Conservation (phyloP, 2,113 vertebrate species). For the Chrysochloris asiatica region DNA sequence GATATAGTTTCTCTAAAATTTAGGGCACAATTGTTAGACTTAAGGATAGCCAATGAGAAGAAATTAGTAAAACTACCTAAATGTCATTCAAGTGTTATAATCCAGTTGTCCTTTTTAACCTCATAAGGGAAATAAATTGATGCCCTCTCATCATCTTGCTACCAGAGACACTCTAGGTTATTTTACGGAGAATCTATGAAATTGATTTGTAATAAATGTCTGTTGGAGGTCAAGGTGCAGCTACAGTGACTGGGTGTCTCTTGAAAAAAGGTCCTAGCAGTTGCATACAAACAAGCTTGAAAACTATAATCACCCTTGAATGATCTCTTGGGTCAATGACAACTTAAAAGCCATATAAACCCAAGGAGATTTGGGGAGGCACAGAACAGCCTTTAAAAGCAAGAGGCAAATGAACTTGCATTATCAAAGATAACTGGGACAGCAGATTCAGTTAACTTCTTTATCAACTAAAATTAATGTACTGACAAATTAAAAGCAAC, state of each 20-base stretch:
- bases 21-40: not conserved
- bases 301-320: slow-evolving; percentile 76
- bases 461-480: slow-evolving; percentile 81
- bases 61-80: slow-evolving; percentile 15
- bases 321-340: slow-evolving; percentile 74
- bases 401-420: slow-evolving; percentile 69
- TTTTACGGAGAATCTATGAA: slow-evolving; percentile 75
- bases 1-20: not conserved
- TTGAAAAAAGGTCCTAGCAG: slow-evolving; percentile 57
- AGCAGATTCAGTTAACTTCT: slow-evolving; percentile 77
- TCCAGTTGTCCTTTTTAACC: slow-evolving; percentile 52
- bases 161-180: slow-evolving; percentile 58
- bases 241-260: slow-evolving; percentile 58
- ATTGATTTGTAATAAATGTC: slow-evolving; percentile 76
- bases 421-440: slow-evolving; percentile 76
- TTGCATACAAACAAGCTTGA: slow-evolving; percentile 69
- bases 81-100: slow-evolving; percentile 61
- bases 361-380: slow-evolving; percentile 63
- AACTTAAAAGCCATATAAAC: slow-evolving; percentile 75
- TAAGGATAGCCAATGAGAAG: not conserved
- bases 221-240: slow-evolving; percentile 66
- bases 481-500: slow-evolving; percentile 80
- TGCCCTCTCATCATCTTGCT: slow-evolving; percentile 52
- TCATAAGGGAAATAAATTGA: slow-evolving; percentile 60
- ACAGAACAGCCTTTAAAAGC: slow-evolving; percentile 72